These are phyloP conservation scores for Kuschelorhynchus macadamiae DNA, from an alignment of 2,888 invertebrate species.

Conservation along the genomic window DNA sequence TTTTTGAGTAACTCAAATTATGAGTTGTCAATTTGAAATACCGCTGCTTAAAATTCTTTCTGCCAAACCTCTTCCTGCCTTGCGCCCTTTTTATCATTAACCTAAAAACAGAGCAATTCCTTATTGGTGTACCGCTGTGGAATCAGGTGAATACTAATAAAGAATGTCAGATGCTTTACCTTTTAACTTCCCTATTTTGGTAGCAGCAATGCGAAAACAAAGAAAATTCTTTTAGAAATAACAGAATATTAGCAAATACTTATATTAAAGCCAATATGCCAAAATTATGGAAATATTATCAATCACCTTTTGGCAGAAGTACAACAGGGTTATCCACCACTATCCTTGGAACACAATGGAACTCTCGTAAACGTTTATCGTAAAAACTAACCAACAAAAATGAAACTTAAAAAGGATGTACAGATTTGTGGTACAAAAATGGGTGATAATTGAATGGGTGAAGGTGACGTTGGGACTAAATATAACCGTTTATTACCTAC, in stretches of 20 bases:
- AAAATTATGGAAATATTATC: not conserved
- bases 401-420: too few relatives aligned
- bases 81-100: conserved; percentile 93
- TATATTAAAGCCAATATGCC: not conserved
- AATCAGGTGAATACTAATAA: too few relatives aligned
- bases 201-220: conserved; percentile 46
- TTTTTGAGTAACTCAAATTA: conserved; percentile 77
- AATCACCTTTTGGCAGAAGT: too few relatives aligned
- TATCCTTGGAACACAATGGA: too few relatives aligned
- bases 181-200: conserved; percentile 61
- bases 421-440: too few relatives aligned
- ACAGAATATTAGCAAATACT: not conserved
- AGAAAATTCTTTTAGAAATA: conserved; percentile 17
- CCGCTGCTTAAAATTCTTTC: conserved; percentile 86
- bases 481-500: too few relatives aligned
- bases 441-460: too few relatives aligned
- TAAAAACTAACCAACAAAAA: too few relatives aligned
- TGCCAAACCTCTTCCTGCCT: conserved; percentile 83
- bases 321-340: too few relatives aligned
- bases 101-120: conserved; percentile 70
- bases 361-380: too few relatives aligned
- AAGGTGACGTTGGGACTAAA: too few relatives aligned
- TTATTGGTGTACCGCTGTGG: too few relatives aligned
- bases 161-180: conserved; percentile 56
- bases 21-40: conserved; percentile 92